These are phyloP conservation scores for Frieseomelitta varia DNA, from an alignment of 1,140 invertebrate species.

Conservation along the genomic window DNA sequence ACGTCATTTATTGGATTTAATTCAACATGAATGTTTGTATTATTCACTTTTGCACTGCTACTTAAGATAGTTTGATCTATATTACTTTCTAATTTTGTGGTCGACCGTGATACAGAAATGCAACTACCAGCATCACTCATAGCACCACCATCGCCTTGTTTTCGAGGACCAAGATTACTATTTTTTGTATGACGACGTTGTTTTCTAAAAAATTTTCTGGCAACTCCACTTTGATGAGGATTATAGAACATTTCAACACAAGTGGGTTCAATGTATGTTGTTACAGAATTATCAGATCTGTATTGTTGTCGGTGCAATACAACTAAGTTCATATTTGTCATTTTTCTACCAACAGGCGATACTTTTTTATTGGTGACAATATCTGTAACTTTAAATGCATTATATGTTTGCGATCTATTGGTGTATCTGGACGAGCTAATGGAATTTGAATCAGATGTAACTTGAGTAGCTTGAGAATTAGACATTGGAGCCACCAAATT, in stretches of 20 bases:
- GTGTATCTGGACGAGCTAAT: conserved; percentile 75
- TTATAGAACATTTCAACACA: conserved; percentile 94
- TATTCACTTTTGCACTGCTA: conserved; percentile 88
- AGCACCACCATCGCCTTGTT: conserved; percentile 85
- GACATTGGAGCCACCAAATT: conserved; percentile 70
- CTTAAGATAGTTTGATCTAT: conserved; percentile 86
- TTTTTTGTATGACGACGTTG: conserved; percentile 88
- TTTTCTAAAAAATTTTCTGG: conserved; percentile 95
- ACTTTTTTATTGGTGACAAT: conserved; percentile 71
- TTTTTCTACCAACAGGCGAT: conserved; percentile 74
- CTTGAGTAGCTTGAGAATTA: conserved; percentile 77
- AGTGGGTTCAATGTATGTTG: conserved; percentile 86
- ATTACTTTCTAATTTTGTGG: conserved; percentile 82
- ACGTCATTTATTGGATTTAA: conserved; percentile 82
- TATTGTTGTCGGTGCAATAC: conserved; percentile 88
- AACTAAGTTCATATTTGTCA: conserved; percentile 85
- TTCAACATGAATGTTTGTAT: conserved; percentile 89
- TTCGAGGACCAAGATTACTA: conserved; percentile 88
- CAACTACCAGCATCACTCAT: conserved; percentile 82
- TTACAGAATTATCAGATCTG: conserved; percentile 86
- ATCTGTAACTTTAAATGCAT: conserved; percentile 65
- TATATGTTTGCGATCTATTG: conserved; percentile 74
- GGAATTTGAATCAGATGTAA: conserved; percentile 79
- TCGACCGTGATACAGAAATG: conserved; percentile 79
- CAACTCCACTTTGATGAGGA: conserved; percentile 95